phyloP scores from a whole-genome alignment of 53 echinoderm and acorn worm species.

The Apostichopus leukothele region DNA sequence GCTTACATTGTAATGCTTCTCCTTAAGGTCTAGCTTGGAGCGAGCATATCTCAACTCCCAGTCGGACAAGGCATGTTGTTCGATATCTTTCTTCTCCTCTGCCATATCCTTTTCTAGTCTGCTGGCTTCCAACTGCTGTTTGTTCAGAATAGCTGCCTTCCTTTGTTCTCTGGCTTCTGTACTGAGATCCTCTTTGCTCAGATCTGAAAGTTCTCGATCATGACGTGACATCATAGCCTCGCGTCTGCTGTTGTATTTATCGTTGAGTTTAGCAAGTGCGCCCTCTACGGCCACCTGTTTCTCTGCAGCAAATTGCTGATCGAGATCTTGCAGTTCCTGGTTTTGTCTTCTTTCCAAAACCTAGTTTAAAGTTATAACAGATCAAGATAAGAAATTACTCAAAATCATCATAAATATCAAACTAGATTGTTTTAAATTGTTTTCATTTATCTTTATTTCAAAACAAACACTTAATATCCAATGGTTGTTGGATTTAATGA shows the following conservation, averaged over 20 bases:
- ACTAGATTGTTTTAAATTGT: no score
- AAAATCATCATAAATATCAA: no score
- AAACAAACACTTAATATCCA: no score
- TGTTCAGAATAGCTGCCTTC: conserved; percentile 81
- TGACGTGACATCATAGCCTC: conserved; percentile 87
- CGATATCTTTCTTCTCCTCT: conserved; percentile 76
- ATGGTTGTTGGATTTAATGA: no score
- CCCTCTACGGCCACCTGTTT: conserved; percentile 88
- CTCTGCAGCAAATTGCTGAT: conserved; percentile 88
- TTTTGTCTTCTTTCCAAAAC: conserved; percentile 94
- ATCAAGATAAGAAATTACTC: background rate
- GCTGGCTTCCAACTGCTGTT: conserved; percentile 89
- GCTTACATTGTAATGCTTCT: conserved; percentile 89
- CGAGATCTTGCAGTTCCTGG: conserved; percentile 77
- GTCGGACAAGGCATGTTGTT: conserved; percentile 87
- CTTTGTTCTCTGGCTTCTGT: conserved; percentile 74
- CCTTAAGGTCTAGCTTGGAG: conserved; percentile 86
- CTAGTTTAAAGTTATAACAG: conserved; percentile 32
- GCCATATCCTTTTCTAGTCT: conserved; percentile 81
- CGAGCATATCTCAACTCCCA: conserved; percentile 96
- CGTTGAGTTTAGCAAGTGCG: conserved; percentile 81
- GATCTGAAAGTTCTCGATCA: conserved; percentile 84
- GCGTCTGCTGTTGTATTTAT: conserved; percentile 80
- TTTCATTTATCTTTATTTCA: no score
- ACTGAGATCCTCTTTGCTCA: conserved; percentile 69